Percentiles rank a stretch among this genome's conserved stretches.
These are phyloP conservation scores for Tapirus terrestris DNA, from an alignment of 2,113 vertebrate species.

Conservation along the genomic window DNA sequence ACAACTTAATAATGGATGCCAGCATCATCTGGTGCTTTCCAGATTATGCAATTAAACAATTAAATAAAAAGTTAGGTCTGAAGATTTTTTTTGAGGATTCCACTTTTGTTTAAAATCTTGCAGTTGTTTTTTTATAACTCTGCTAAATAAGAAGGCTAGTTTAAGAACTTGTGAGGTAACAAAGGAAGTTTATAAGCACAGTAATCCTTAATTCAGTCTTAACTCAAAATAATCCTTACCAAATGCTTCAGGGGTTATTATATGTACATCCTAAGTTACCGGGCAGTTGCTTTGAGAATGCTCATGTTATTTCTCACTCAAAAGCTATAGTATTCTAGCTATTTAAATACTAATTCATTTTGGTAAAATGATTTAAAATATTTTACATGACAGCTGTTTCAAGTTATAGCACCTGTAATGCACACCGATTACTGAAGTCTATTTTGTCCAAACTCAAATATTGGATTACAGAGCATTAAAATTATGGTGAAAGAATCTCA, in stretches of 20 bases:
- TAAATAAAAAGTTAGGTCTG: background rate
- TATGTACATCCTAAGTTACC: background rate
- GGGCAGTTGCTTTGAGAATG: background rate
- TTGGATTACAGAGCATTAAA: constrained; percentile 15
- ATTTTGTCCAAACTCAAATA: background rate
- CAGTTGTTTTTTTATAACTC: background rate
- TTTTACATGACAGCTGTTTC: background rate
- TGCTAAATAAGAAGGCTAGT: background rate
- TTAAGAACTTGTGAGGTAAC: background rate
- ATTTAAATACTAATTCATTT: constrained; percentile 25
- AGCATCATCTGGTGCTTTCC: background rate
- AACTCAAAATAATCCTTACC: constrained; percentile 27
- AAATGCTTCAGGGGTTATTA: background rate
- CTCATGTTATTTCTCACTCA: background rate
- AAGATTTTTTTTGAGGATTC: background rate
- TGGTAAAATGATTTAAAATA: background rate
- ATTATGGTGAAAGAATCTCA: constrained; percentile 2
- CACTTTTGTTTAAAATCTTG: background rate
- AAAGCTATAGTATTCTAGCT: background rate
- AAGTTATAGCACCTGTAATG: background rate
- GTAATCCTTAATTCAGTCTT: constrained; percentile 11
- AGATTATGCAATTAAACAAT: background rate
- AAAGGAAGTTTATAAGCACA: background rate
- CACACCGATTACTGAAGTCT: background rate
- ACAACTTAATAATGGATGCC: background rate